These are phyloP conservation scores for Sycobia sp. DNA, from an alignment of 1,140 invertebrate genomes.

Conservation along the genomic window DNA sequence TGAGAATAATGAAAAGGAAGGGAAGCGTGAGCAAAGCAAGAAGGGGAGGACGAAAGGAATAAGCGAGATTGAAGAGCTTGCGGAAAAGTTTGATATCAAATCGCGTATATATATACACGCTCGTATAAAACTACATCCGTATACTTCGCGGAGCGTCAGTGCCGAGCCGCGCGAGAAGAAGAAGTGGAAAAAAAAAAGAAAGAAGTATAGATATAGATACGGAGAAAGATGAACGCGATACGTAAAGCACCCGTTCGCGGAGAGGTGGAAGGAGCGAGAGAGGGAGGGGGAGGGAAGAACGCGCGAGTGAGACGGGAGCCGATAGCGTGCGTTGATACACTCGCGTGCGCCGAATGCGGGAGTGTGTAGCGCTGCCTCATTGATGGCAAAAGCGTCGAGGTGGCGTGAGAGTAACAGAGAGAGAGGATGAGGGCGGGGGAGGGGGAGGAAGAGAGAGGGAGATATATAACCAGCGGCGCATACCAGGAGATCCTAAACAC, in stretches of 20 bases:
- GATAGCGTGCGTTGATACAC: slow-evolving; percentile 33
- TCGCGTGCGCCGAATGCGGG: slow-evolving; percentile 8
- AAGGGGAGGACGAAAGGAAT: slow-evolving; percentile 10
- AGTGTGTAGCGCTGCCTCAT: no score
- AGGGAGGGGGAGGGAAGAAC: not conserved
- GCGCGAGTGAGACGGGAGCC: slow-evolving; percentile 8
- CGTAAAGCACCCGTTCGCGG: no score
- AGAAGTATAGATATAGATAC: slow-evolving; percentile 13
- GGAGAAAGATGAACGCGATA: not conserved
- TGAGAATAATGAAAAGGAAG: slow-evolving; percentile 15
- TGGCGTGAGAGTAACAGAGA: slow-evolving; percentile 21
- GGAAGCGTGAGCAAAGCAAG: slow-evolving; percentile 1
- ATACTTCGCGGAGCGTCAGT: slow-evolving; percentile 4
- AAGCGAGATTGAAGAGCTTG: slow-evolving; percentile 35
- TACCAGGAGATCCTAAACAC: slow-evolving; percentile 34
- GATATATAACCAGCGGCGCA: slow-evolving; percentile 35
- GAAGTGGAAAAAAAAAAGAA: no score
- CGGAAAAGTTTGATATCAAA: slow-evolving; percentile 35
- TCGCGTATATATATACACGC: no score
- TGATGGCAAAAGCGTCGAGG: slow-evolving; percentile 1
- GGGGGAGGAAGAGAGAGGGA: slow-evolving; percentile 5
- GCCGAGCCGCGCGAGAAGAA: slow-evolving; percentile 8
- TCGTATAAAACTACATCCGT: slow-evolving; percentile 25
- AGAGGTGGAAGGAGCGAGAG: not conserved
- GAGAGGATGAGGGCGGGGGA: slow-evolving; percentile 18